These are phyloP conservation scores for Ferrisia virgata DNA, from an alignment of 2,888 invertebrate genomes.

Conservation along the genomic window DNA sequence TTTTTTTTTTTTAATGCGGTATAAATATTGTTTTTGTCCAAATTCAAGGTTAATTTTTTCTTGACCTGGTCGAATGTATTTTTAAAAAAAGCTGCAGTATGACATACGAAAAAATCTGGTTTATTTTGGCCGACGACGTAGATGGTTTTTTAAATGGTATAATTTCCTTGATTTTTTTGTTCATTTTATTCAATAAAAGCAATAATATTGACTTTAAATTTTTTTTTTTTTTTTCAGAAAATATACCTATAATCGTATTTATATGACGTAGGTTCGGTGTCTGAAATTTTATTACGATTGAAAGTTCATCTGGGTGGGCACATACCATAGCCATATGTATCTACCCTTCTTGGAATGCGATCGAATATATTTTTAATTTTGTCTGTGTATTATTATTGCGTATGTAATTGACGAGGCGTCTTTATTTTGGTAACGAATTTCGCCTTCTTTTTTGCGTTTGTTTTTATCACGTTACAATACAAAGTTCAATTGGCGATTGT, in stretches of 20 bases:
- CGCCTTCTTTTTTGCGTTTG: background rate
- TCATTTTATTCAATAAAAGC: background rate
- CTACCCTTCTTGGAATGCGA: background rate
- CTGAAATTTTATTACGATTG: background rate
- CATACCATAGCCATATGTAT: no score
- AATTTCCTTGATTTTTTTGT: background rate
- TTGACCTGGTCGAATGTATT: slow-evolving; percentile 22
- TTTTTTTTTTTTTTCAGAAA: no score
- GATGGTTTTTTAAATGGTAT: background rate
- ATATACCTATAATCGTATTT: background rate
- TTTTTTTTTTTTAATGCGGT: background rate
- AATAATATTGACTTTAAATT: background rate
- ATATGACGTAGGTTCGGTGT: background rate
- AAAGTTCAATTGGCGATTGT: slow-evolving; percentile 16
- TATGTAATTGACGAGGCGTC: background rate
- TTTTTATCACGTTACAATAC: background rate
- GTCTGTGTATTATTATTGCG: no score
- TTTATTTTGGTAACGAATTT: background rate
- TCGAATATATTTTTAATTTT: background rate
- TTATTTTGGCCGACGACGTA: slow-evolving; percentile 8
- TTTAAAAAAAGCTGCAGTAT: background rate
- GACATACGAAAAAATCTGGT: background rate
- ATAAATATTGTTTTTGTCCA: slow-evolving; percentile 2
- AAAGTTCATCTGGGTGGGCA: no score
- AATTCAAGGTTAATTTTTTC: slow-evolving; percentile 19